Conservation (phyloP, 2,797 vertebrate species). For the Anas georgica region DNA sequence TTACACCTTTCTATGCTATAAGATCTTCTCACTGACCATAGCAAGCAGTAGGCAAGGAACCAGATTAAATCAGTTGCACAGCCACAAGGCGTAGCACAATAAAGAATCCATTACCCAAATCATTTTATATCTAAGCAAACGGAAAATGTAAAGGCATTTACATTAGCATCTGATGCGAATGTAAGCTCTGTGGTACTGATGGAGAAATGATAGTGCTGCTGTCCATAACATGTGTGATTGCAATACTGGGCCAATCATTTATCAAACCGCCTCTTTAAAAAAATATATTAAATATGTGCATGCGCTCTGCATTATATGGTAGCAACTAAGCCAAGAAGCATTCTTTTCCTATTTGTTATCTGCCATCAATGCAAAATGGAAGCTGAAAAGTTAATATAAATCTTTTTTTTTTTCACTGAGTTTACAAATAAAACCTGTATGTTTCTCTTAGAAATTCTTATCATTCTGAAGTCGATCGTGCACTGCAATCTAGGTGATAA, state of each 20-base stretch:
- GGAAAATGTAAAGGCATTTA: conserved; percentile 46
- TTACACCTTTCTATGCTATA: conserved; percentile 29
- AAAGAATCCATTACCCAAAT: conserved; percentile 47
- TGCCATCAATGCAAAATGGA: background rate
- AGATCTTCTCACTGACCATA: conserved; percentile 1
- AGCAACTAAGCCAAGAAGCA: background rate
- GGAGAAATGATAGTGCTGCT: background rate
- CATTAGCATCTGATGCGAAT: background rate
- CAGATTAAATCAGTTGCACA: conserved; percentile 40
- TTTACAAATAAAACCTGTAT: background rate
- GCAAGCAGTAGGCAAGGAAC: conserved; percentile 4
- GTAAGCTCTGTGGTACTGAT: background rate
- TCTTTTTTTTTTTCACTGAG: background rate
- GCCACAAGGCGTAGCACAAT: conserved; percentile 34
- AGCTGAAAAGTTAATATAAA: background rate
- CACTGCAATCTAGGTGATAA: background rate
- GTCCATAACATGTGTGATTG: background rate
- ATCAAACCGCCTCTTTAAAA: conserved; percentile 28
- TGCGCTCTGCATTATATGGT: background rate
- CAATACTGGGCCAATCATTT: background rate
- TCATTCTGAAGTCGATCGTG: background rate
- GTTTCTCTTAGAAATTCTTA: background rate
- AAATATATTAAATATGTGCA: conserved; percentile 9
- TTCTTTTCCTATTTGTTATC: background rate
- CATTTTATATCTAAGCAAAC: conserved; percentile 50